phyloP scores from a whole-genome alignment of 2,113 vertebrate species.

The Pterocles gutturalis region DNA sequence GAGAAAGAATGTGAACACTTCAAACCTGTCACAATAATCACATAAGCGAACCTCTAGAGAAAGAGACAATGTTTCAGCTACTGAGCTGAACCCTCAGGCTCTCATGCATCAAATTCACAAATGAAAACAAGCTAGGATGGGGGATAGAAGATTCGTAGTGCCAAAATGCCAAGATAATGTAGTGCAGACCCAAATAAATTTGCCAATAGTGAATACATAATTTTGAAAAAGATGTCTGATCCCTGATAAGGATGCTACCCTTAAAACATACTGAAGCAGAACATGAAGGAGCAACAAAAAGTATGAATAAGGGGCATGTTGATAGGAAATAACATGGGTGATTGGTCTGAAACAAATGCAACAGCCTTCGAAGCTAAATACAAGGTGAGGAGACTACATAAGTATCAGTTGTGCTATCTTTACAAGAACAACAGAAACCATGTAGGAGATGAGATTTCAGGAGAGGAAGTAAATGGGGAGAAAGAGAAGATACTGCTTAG shows the following conservation, averaged over 20 bases:
- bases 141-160: background rate
- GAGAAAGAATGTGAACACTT: slow-evolving; percentile 39
- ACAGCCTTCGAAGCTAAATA: background rate
- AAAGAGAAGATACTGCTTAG: background rate
- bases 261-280: background rate
- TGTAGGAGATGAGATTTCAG: background rate
- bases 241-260: background rate
- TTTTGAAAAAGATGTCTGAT: background rate
- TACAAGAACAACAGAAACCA: background rate
- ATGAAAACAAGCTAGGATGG: slow-evolving; percentile 9
- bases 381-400: background rate
- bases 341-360: background rate
- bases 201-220: background rate
- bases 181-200: background rate
- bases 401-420: background rate
- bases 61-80: slow-evolving; percentile 67
- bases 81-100: slow-evolving; percentile 62
- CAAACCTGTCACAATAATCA: slow-evolving; percentile 70
- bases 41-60: slow-evolving; percentile 53
- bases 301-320: background rate
- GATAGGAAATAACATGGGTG: background rate
- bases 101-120: slow-evolving; percentile 36
- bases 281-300: background rate
- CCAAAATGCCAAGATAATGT: slow-evolving; percentile 33
- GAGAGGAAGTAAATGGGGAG: background rate